Conservation (phyloP, 1,140 invertebrate species). For the Oryctes rhinoceros region DNA sequence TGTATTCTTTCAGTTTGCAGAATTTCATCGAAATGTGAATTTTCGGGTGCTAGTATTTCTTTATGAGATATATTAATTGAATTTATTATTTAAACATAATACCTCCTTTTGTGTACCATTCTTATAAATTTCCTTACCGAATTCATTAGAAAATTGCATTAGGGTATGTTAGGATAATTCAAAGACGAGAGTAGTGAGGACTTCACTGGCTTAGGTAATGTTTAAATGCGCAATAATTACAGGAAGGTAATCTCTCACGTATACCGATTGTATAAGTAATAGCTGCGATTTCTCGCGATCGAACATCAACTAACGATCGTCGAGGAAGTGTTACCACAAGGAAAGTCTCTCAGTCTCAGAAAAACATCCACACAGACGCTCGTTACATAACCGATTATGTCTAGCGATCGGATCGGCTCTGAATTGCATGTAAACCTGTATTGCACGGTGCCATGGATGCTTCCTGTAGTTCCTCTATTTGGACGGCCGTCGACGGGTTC, state of each 20-base stretch:
- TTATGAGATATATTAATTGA: too few relatives aligned
- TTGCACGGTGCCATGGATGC: not conserved
- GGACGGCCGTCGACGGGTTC: slow-evolving; percentile 1
- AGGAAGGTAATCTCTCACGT: not conserved
- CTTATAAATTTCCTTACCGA: too few relatives aligned
- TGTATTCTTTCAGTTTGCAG: too few relatives aligned
- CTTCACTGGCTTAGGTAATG: too few relatives aligned
- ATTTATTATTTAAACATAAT: too few relatives aligned
- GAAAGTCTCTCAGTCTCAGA: slow-evolving; percentile 17
- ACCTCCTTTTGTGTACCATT: too few relatives aligned
- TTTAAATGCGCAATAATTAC: too few relatives aligned
- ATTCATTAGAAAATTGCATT: too few relatives aligned
- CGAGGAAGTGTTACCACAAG: not conserved
- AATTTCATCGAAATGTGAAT: too few relatives aligned
- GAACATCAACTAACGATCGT: not conserved
- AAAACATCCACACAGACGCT: not conserved
- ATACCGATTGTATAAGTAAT: slow-evolving; percentile 9
- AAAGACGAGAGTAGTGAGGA: too few relatives aligned
- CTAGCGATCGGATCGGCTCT: not conserved
- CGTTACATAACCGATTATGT: slow-evolving; percentile 5
- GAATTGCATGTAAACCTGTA: not conserved
- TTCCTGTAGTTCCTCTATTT: slow-evolving; percentile 9
- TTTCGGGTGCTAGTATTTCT: too few relatives aligned
- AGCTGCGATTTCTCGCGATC: not conserved
- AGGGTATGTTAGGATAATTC: too few relatives aligned